Evolutionary conservation across 2,888 invertebrate genomes (phyloP), one percentile per base, ranked within the genome.

Genomic region (Cheilosia impressa): DNA sequence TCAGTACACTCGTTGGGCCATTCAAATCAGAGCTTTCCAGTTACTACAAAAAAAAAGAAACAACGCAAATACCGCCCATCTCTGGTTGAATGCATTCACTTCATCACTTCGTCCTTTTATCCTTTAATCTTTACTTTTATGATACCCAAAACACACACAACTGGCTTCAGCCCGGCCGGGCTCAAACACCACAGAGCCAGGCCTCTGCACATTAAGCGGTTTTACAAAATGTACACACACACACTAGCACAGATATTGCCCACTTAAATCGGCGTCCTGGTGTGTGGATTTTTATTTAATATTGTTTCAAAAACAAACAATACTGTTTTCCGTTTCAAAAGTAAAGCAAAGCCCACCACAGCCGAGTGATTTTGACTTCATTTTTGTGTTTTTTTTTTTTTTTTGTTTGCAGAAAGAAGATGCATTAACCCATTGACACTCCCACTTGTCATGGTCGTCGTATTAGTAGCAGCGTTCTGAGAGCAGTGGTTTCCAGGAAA

Each of bases 391-490:
- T 13, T 45, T 3, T 57, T 63, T 69, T 22, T 38, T 65, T 58
- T 60, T 47, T 50, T 50, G 66, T 66, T 58, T 53, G 34, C 38
- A 55, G 31, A 69, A 80, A 62, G 80, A 77, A 85, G 85, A 85
- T 85, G 85, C 85, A 85, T 85, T 85, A 85, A 81, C 85, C 85
- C 81, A 85, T 85, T 85, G 85, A 81, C 81, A 85, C 85, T 85
- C 85, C 85, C 66, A 71, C 85, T 81, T 63, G 85, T 81, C 85
- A 72, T 85, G 72, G 19, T 66, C 57, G 65, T 80, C 75, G 38
- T 75, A 31, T 31, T 80, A 13, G 38, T 69, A 38, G 63, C 65
- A 47, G 73, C 41, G 38, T 65, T 43, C 80, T 66, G 43, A 38
- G 15, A 75, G 55, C 27, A 57, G 76, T 58, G 79, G 73, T 55